Conservation (phyloP, 2,888 invertebrate genomes). For the Lypha dubia region DNA sequence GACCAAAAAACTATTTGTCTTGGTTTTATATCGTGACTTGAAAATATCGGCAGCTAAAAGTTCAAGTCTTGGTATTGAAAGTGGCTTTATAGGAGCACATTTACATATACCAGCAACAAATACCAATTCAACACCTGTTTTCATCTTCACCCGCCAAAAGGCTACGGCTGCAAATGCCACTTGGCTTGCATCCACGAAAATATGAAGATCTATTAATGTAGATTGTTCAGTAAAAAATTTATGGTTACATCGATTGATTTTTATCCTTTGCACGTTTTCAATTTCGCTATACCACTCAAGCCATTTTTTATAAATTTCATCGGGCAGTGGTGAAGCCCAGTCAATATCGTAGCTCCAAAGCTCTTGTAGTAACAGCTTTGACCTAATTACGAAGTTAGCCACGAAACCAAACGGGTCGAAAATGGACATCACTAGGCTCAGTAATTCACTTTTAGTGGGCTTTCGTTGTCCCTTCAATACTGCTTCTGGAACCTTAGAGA, state of each 20-base stretch:
- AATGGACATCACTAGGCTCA: conserved; percentile 48
- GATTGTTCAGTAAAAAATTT: neutral
- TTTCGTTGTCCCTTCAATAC: conserved; percentile 44
- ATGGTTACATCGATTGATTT: too few species aligned
- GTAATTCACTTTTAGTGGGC: conserved; percentile 56
- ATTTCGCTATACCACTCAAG: too few species aligned
- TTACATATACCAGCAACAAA: conserved; percentile 12
- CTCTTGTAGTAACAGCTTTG: conserved; percentile 28
- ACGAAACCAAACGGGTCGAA: neutral
- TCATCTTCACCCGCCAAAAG: too few species aligned
- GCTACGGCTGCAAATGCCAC: conserved; percentile 71
- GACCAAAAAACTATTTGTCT: conserved; percentile 16
- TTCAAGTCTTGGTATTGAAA: conserved; percentile 14
- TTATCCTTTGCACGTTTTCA: too few species aligned
- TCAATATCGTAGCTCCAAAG: conserved; percentile 16
- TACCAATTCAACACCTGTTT: too few species aligned
- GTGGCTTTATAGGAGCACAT: conserved; percentile 13
- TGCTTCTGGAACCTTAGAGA: conserved; percentile 34
- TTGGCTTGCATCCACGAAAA: conserved; percentile 56
- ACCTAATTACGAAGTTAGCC: too few species aligned
- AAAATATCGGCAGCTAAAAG: conserved; percentile 5
- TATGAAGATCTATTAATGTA: conserved; percentile 3
- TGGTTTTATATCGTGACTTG: conserved; percentile 13
- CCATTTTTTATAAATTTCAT: neutral
- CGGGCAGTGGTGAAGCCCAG: neutral